phyloP scores from a whole-genome alignment of 2,797 vertebrate genomes.

The Sus cebifrons region DNA sequence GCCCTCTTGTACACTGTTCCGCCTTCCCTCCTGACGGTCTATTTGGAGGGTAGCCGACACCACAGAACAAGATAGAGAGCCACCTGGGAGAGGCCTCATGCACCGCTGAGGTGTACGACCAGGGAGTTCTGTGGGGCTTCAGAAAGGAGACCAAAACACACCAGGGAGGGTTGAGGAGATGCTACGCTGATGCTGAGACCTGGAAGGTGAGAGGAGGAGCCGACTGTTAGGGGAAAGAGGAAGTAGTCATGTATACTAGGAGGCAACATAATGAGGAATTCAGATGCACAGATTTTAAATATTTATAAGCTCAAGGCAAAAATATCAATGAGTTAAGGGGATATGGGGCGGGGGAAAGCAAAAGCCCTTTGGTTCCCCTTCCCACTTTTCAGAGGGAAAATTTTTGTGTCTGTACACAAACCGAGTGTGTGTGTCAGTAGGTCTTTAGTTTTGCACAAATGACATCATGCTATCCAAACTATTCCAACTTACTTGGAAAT shows the following conservation, averaged over 20 bases:
- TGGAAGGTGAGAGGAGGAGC: background rate
- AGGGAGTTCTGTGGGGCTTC: background rate
- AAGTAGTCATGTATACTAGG: background rate
- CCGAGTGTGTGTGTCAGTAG: background rate
- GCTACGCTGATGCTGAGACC: background rate
- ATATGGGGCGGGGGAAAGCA: background rate
- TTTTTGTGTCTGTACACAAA: background rate
- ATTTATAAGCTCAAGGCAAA: background rate
- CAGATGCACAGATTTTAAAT: background rate
- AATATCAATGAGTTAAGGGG: background rate
- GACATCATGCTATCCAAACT: background rate
- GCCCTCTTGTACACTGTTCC: background rate
- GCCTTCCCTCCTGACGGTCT: background rate
- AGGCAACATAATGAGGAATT: background rate
- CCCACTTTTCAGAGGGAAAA: conserved; percentile 4
- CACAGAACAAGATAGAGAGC: background rate
- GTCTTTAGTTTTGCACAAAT: background rate
- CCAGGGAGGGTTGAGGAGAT: no score
- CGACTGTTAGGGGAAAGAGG: background rate
- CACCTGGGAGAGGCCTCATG: background rate
- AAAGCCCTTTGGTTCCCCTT: background rate
- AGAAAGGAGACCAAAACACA: background rate
- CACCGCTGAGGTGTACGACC: background rate
- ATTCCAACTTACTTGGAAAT: conserved; percentile 10
- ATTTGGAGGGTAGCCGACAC: background rate